Percentiles rank a stretch among this genome's conserved stretches.
phyloP scores from a whole-genome alignment of 2,113 vertebrate species.

The Callipepla californica region DNA sequence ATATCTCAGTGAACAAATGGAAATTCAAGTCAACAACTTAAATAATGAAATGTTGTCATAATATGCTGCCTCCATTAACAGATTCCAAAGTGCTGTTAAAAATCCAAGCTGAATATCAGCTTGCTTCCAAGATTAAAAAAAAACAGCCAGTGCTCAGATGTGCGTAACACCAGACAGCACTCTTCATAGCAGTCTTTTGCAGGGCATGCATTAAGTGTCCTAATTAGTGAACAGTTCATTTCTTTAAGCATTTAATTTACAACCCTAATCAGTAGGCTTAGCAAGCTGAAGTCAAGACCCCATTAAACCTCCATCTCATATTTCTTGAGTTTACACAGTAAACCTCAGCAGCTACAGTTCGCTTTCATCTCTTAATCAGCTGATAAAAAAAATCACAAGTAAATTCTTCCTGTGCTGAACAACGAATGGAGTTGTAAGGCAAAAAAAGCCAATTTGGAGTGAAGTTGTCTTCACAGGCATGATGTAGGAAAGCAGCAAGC shows the following conservation, averaged over 20 bases:
- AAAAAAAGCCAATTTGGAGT: not conserved
- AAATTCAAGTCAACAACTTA: not conserved
- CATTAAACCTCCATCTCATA: not conserved
- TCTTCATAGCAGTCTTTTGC: not conserved
- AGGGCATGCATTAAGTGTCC: not conserved
- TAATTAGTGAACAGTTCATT: not conserved
- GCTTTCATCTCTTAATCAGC: not conserved
- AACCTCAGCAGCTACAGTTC: not conserved
- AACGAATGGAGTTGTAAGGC: not conserved
- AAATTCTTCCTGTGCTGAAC: not conserved
- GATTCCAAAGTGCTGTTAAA: not conserved
- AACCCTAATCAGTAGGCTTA: not conserved
- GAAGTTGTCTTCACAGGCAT: not conserved
- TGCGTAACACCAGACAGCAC: not conserved
- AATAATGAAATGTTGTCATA: not conserved
- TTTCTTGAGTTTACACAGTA: not conserved
- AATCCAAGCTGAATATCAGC: not conserved
- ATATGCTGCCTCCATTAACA: not conserved
- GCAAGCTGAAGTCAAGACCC: not conserved
- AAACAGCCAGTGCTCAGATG: not conserved
- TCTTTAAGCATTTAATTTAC: not conserved
- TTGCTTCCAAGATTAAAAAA: not conserved
- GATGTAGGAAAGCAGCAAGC: not conserved
- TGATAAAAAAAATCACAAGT: not conserved
- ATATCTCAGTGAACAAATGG: not conserved